Evolutionary conservation across 2,113 vertebrate species (phyloP).

Genomic region (Nicator chloris): DNA sequence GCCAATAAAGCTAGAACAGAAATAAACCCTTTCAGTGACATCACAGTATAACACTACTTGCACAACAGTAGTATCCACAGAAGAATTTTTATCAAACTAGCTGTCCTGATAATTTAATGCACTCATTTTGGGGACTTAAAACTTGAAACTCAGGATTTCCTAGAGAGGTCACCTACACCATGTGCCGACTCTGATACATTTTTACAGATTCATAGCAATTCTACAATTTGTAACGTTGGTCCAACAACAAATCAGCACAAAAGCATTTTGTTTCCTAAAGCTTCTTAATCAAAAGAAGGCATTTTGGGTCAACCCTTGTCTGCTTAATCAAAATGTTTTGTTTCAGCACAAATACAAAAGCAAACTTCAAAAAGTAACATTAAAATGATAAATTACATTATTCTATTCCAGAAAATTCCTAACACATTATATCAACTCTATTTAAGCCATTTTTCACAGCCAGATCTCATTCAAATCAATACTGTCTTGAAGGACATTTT

Average conservation of each 20-base stretch:
- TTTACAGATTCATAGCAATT: background rate
- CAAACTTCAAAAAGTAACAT: conserved; percentile 9
- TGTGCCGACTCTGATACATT: background rate
- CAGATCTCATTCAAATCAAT: background rate
- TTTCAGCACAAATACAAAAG: background rate
- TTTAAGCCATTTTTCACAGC: conserved; percentile 28
- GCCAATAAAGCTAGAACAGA: background rate
- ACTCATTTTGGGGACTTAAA: background rate
- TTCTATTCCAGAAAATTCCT: background rate
- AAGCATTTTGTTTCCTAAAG: background rate
- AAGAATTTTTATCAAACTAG: background rate
- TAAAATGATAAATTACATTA: conserved; percentile 6
- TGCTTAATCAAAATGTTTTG: conserved; percentile 10
- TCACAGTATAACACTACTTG: background rate
- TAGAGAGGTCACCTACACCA: background rate
- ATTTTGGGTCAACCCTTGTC: background rate
- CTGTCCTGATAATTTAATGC: background rate
- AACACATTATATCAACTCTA: background rate
- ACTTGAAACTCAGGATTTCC: background rate
- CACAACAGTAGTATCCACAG: background rate
- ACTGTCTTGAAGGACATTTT: background rate
- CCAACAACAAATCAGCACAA: background rate
- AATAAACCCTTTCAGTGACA: background rate
- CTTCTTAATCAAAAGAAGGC: background rate
- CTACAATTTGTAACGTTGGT: background rate